Evolutionary conservation across 2,113 vertebrate species (phyloP).

Genomic region (Semnornis frantzii): DNA sequence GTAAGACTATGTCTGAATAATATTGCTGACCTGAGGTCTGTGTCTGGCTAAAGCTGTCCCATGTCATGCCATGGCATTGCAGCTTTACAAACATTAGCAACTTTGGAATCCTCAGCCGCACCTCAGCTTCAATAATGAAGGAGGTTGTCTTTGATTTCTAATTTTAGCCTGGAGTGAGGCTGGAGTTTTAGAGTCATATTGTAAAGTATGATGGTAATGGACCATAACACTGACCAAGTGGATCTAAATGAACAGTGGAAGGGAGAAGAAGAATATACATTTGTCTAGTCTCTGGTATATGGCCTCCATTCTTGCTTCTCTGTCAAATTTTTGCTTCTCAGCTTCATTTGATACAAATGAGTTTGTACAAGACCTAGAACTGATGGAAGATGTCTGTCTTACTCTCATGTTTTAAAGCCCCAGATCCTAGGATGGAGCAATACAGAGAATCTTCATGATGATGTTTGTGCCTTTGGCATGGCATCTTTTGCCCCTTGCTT

Average conservation of each 20-base stretch:
- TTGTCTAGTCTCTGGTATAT: neutral
- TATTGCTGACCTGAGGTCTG: neutral
- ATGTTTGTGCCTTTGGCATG: neutral
- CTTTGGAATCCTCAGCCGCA: neutral
- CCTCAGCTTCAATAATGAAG: neutral
- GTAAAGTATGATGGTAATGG: neutral
- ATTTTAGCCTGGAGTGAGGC: neutral
- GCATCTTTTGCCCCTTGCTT: neutral
- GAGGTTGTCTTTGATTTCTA: neutral
- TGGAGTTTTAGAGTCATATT: neutral
- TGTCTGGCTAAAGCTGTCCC: neutral
- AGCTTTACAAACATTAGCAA: rapidly evolving
- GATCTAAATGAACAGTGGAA: neutral
- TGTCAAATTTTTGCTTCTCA: neutral
- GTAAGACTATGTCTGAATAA: too few relatives aligned
- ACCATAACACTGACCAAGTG: neutral
- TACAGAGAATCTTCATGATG: neutral
- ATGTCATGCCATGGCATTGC: neutral
- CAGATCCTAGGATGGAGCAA: neutral
- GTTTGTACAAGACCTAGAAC: neutral
- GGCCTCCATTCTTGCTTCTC: neutral
- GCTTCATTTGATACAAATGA: neutral
- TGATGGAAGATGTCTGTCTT: neutral
- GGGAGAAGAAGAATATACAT: neutral
- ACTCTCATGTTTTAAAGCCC: neutral